Base-by-base conservation (phyloP, 2,113 vertebrate genomes). In the Phaethon lepturus region DNA sequence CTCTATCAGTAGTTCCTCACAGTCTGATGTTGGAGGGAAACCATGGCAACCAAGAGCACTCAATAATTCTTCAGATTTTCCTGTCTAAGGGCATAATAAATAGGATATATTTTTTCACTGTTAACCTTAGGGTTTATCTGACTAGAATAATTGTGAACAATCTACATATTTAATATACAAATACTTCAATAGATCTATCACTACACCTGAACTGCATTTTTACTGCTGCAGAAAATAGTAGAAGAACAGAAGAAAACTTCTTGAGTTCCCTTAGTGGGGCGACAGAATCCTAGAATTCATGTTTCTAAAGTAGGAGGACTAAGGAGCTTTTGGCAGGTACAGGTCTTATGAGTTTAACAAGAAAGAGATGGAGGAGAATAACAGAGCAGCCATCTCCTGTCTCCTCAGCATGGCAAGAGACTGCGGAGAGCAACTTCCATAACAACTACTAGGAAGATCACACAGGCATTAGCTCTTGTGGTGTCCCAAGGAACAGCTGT, bases 1-100 rank as follows among this genome's bases (percentile, higher is more conserved):
- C 82, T 99, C 99, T 94, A 99, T 98, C 95, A 99, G 97, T 59
- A 99, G 95, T 64, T 99, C 99, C n/a, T 99, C 99, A 10, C 97
- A 99, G 90, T 98, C 98, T 38, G 98, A 97, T 35, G 97, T 98
- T 13, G 98, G 98, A 68, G 99, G 99, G 83, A 99, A 99, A 88
- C 98, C 98, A 18, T 99, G 98, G 90, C 98, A 98, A 64, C 98
- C 98, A 81, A 99, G 97, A 24, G 99, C 98, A 42, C 97, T 99
- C 90, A 99, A 97, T 24, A 99, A 49, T 64, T 99, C 99, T 76
- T 99, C 99, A 17, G 98, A 98, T 73, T 98, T 99, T 86, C 99
- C 99, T 62, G 94, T 98, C 99, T 99, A 80, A 64, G 44, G 56
- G 49, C 60, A 90, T 75, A 81, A 98, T 74, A 96, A 91, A 95